Evolutionary conservation across 2,113 vertebrate genomes (phyloP).

Genomic region (Solea senegalensis): DNA sequence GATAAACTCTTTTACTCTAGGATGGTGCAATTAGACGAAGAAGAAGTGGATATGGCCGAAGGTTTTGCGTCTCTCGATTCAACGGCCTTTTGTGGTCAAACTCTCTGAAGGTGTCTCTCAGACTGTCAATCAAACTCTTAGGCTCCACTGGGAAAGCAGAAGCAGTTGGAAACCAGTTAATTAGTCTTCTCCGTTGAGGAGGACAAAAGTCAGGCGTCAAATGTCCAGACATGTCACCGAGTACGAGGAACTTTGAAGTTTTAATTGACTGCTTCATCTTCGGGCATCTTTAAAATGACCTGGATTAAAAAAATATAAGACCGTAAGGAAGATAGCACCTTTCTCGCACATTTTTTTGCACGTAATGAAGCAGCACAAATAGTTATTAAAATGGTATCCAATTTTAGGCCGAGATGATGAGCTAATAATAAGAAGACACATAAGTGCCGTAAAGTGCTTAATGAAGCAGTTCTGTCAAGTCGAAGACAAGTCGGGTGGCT

Average conservation of each 20-base stretch:
- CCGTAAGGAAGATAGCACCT: neutral
- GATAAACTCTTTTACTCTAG: neutral
- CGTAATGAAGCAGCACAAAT: slow-evolving; percentile 7
- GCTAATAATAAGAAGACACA: neutral
- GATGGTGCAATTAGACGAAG: slow-evolving; percentile 47
- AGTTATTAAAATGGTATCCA: neutral
- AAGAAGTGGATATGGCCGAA: neutral
- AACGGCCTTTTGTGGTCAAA: slow-evolving; percentile 54
- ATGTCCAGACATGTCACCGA: slow-evolving; percentile 49
- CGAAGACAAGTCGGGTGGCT: neutral
- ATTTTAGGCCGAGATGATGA: slow-evolving; percentile 19
- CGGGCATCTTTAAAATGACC: neutral
- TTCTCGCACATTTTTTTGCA: neutral
- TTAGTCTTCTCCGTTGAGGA: slow-evolving; percentile 42
- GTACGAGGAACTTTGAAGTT: slow-evolving; percentile 27
- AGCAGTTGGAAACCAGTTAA: slow-evolving; percentile 48
- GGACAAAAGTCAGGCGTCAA: slow-evolving; percentile 27
- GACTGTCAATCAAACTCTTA: slow-evolving; percentile 46
- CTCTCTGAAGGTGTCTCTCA: slow-evolving; percentile 17
- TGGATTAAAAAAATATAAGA: neutral
- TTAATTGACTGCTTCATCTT: slow-evolving; percentile 27
- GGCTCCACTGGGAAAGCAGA: slow-evolving; percentile 33
- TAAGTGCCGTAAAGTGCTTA: slow-evolving; percentile 2
- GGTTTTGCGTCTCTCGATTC: slow-evolving; percentile 8
- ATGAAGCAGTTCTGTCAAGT: slow-evolving; percentile 5